phyloP scores from a whole-genome alignment of 2,888 invertebrate species.

The Chrysolina oricalcia region DNA sequence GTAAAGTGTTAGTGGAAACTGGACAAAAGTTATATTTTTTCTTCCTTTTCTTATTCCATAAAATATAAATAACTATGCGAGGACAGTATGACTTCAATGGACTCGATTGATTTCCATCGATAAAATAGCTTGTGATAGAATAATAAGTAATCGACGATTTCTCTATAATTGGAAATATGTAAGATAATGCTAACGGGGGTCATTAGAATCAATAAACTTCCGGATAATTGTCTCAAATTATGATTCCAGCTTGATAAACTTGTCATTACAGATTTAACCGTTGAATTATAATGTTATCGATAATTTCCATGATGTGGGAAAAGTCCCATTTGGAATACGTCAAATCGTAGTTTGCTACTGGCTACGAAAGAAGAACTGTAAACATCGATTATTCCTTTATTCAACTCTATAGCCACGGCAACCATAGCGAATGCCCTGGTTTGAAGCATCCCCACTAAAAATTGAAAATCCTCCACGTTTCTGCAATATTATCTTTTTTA shows the following conservation, averaged over 20 bases:
- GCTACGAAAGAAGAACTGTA: too few species aligned
- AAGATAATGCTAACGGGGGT: conserved; percentile 15
- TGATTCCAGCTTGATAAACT: neutral
- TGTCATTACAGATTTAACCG: conserved; percentile 1
- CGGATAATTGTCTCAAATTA: conserved; percentile 22
- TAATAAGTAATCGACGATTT: neutral
- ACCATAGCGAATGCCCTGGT: too few species aligned
- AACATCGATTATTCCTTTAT: too few species aligned
- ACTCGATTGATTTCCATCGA: neutral
- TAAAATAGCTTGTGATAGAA: neutral
- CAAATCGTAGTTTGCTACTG: neutral
- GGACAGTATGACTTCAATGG: neutral
- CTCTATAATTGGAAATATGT: conserved; percentile 14
- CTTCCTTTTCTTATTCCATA: too few species aligned
- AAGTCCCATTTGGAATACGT: neutral
- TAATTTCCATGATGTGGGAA: neutral
- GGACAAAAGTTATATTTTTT: too few species aligned
- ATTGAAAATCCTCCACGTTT: too few species aligned
- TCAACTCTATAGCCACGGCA: too few species aligned
- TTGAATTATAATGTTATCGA: conserved; percentile 14
- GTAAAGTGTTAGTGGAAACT: too few species aligned
- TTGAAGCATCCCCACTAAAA: too few species aligned
- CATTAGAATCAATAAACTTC: conserved; percentile 31
- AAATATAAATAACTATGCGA: neutral
- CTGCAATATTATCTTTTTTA: too few species aligned